Conservation (phyloP, 2,113 vertebrate genomes). For the Rhinogobius similis region DNA sequence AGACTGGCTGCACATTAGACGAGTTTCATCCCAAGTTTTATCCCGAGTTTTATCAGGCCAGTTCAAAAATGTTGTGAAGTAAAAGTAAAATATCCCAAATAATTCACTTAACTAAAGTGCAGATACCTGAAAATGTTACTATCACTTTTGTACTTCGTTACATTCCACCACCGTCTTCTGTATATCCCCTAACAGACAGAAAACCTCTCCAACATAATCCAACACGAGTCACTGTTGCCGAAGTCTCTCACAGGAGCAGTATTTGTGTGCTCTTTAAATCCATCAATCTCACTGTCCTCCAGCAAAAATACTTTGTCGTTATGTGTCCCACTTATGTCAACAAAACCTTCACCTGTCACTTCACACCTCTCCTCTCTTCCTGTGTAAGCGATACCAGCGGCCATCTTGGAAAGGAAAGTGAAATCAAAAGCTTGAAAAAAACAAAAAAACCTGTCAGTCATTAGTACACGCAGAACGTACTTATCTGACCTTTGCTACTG, state of each 20-base stretch:
- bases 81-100: too few species aligned
- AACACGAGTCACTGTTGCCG: not conserved
- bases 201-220: not conserved
- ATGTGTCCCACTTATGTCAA: constrained; percentile 46
- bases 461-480: not conserved
- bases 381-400: constrained; percentile 46
- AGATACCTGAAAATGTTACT: too few species aligned
- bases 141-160: too few species aligned
- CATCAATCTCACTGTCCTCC: constrained; percentile 21
- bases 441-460: constrained; percentile 11
- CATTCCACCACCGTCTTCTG: too few species aligned
- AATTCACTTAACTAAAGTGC: too few species aligned
- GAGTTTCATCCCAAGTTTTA: too few species aligned
- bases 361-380: constrained; percentile 35
- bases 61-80: too few species aligned
- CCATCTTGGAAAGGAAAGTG: constrained; percentile 23
- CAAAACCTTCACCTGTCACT: constrained; percentile 51
- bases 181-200: not conserved
- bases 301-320: constrained; percentile 28
- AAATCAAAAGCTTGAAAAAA: not conserved
- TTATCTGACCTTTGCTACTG: not conserved
- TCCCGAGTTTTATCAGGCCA: too few species aligned
- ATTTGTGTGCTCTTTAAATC: not conserved
- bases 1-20: too few species aligned
- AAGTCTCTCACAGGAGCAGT: not conserved